phyloP scores from a whole-genome alignment of 2,113 vertebrate species.

The Aleadryas rufinucha region DNA sequence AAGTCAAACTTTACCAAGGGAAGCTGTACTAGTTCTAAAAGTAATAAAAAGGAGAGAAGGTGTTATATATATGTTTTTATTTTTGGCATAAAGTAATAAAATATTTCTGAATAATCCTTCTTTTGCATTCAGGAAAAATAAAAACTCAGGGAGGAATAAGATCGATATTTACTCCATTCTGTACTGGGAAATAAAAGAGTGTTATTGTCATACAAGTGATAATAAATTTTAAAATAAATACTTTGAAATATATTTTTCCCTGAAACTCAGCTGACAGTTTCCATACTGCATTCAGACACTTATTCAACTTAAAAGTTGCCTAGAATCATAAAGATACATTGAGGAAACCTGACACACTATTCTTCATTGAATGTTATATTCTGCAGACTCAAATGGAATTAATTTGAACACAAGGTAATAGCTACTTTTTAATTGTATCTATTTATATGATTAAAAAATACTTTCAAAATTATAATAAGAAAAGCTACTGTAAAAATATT shows the following conservation, averaged over 20 bases:
- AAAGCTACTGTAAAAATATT: background rate
- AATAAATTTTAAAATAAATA: background rate
- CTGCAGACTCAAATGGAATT: background rate
- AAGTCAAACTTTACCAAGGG: constrained; percentile 96
- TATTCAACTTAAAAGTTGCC: background rate
- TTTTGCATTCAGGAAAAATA: background rate
- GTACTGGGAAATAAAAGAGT: background rate
- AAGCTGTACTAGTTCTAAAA: constrained; percentile 88
- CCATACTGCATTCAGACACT: background rate
- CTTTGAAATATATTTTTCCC: background rate
- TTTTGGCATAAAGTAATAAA: background rate
- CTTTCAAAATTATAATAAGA: background rate
- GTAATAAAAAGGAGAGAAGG: background rate
- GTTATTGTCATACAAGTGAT: background rate
- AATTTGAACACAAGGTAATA: background rate
- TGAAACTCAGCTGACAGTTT: background rate
- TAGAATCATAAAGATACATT: background rate
- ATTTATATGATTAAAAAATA: background rate
- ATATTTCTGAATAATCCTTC: background rate
- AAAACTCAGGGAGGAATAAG: background rate
- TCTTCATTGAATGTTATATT: background rate
- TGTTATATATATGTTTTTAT: background rate
- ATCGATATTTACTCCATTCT: background rate
- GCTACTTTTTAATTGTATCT: background rate
- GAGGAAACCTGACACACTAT: background rate